These are phyloP conservation scores for Ctenoplectra terminalis DNA, from an alignment of 1,140 invertebrate genomes.

Conservation along the genomic window DNA sequence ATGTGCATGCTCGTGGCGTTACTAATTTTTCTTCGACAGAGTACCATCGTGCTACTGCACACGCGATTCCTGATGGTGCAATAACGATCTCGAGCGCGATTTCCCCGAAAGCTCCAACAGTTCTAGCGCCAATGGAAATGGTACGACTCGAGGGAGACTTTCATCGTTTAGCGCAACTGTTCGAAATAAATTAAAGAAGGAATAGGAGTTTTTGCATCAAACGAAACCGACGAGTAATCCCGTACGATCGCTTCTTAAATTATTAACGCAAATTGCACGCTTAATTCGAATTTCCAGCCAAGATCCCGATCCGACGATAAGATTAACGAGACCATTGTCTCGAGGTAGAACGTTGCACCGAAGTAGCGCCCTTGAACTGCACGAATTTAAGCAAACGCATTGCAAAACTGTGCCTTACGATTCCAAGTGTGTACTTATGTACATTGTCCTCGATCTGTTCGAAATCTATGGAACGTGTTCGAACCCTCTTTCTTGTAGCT, in stretches of 20 bases:
- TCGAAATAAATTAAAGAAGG: not conserved
- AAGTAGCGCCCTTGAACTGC: not conserved
- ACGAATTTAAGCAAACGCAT: too few relatives aligned
- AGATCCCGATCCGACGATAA: conserved; percentile 42
- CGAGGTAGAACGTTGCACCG: not conserved
- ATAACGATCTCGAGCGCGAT: not conserved
- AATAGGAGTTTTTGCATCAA: not conserved
- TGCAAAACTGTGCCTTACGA: too few relatives aligned
- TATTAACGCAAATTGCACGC: conserved; percentile 10
- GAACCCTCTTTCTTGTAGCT: too few relatives aligned
- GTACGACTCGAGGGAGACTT: not conserved
- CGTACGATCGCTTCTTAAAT: conserved; percentile 42
- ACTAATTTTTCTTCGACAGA: not conserved
- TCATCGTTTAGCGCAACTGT: not conserved
- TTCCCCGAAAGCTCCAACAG: not conserved
- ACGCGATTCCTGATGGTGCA: not conserved
- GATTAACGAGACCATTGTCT: conserved; percentile 55
- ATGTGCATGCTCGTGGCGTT: not conserved
- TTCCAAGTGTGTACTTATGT: too few relatives aligned
- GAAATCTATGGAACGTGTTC: too few relatives aligned
- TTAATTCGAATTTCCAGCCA: conserved; percentile 57
- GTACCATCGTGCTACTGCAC: not conserved
- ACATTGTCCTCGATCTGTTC: too few relatives aligned
- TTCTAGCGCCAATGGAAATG: not conserved
- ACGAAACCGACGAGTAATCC: conserved; percentile 6